Evolutionary conservation across 30 jellyfish, hydroid and myxozoan genomes (phyloP), one percentile per base, ranked within the genome.

Genomic region (Aurelia coerulea): DNA sequence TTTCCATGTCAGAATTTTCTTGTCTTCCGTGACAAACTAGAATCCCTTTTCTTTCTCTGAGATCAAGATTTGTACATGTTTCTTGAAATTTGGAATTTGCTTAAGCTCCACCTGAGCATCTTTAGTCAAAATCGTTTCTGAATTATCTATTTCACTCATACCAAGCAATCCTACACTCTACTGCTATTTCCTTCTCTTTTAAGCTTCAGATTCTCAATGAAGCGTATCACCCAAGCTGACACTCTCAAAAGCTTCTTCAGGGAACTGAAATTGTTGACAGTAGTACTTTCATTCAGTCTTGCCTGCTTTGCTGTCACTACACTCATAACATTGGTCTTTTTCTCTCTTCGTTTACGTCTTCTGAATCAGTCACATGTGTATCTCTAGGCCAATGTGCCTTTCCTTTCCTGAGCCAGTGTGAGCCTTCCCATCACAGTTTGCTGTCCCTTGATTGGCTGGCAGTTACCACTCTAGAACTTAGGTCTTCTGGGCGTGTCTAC

Each of bases 211-310:
- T 73, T 85, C 4, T 14, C 65, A 10, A 85, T 72, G 31, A 85
- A 85, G 66, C 94, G 35, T 68, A 31, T 67, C 58, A 82, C 92
- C 77, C 86, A 82, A 51, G 92, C 92, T 5, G 92, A 73, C 13
- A 85, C 75, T 18, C 42, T 73, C 49, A 85, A 73, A 39, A 85
- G 72, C 35, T 46, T 74, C 14, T 34, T 31, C 18, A 81, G 66
- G 17, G 52, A 2, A 18, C 79, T 53, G 18, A 50, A 83, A 31
- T 83, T 85, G 17, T 34, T 64, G 4, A 74, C 33, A 85, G 73
- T 75, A 8, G 74, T 42, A 39, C 64, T 64, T 10, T 74, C n/a
- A 46, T 83, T 17, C 14, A 74, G 4, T 11, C 68, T 51, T 65
- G 52, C 52, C 15, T 62, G 29, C 11, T 64, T 23, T 62, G 39